Base-by-base conservation (phyloP, 2,113 vertebrate genomes). In the Bombycilla garrulus region DNA sequence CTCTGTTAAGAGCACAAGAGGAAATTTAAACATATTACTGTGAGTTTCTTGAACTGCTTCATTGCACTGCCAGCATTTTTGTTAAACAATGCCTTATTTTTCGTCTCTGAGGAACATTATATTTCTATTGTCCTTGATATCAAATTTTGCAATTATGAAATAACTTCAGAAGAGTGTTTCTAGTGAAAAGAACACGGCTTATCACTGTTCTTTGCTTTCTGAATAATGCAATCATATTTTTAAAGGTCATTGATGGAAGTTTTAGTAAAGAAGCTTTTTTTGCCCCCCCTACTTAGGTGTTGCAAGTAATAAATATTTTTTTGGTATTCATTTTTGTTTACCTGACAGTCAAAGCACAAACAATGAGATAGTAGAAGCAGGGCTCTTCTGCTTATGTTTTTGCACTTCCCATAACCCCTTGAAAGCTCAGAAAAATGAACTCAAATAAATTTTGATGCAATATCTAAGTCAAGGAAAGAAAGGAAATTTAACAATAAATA, bases 91-190 rank as follows among this genome's bases (percentile, higher is more conserved):
- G 16, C 1, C 9, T 58, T 76, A 84, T 69, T 82, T 76, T 36
- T 60, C 4, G 5, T 54, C 40, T 89, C 44, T 23, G 54, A 86
- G 72, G 44, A 84, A 90, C 48, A 45, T 71, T 90, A 17, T 61
- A 83, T 86, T 95, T 94, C 56, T 86, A 64, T 90, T 86, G 72
- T 66, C 76, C 69, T 94, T 88, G 74, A n/a, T 94, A 93, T 88
- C 33, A 78, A 58, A 76, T 66, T 92, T 96, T 58, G 76, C 58
- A 92, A 90, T 77, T 83, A 77, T 88, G 71, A 94, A 93, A 83
- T 83, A 4, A 86, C 74, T 95, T 90, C 47, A 78, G 82, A 83
- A 83, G 14, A 72, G 23, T 66, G 45, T 86, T 94, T 77, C 89
- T 51, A 83, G 19, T 73, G 72, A 78, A 94, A 77, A 86, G 54